phyloP scores from a whole-genome alignment of 2,113 vertebrate species.

The Phalacrocorax pelagicus region DNA sequence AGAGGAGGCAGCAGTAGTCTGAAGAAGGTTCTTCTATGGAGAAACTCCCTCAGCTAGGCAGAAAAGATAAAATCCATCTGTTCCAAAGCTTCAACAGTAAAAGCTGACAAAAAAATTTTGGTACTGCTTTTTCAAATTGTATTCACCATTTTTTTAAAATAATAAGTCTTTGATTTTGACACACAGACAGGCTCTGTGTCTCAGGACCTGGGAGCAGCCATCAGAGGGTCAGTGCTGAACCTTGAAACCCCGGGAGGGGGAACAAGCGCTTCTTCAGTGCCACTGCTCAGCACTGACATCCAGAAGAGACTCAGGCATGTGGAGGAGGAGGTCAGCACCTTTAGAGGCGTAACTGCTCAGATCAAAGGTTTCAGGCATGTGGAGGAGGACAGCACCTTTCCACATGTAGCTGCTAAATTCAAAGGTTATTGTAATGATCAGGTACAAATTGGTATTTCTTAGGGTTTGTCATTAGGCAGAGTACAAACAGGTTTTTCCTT shows the following conservation, averaged over 20 bases:
- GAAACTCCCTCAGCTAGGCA: not conserved
- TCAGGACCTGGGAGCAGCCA: not conserved
- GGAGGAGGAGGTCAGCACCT: not conserved
- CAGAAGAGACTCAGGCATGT: not conserved
- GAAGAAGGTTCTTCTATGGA: not conserved
- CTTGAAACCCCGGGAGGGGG: not conserved
- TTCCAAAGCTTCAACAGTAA: not conserved
- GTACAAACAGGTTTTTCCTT: not conserved
- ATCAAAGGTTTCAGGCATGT: not conserved
- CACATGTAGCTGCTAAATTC: not conserved
- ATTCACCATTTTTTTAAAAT: not conserved
- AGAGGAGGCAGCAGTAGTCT: not conserved
- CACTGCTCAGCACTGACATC: not conserved
- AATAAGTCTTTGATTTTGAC: not conserved
- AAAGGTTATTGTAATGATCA: not conserved
- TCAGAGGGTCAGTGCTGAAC: not conserved
- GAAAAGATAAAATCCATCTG: not conserved
- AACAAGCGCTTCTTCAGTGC: accelerated
- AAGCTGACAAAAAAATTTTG: not conserved
- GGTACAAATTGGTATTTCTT: not conserved
- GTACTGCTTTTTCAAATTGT: not conserved
- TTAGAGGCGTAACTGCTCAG: not conserved
- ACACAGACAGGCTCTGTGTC: not conserved
- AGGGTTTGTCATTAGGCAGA: not conserved
- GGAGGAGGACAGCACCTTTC: not conserved